Conservation (phyloP, 2,797 vertebrate genomes). For the Calcarius lapponicus region DNA sequence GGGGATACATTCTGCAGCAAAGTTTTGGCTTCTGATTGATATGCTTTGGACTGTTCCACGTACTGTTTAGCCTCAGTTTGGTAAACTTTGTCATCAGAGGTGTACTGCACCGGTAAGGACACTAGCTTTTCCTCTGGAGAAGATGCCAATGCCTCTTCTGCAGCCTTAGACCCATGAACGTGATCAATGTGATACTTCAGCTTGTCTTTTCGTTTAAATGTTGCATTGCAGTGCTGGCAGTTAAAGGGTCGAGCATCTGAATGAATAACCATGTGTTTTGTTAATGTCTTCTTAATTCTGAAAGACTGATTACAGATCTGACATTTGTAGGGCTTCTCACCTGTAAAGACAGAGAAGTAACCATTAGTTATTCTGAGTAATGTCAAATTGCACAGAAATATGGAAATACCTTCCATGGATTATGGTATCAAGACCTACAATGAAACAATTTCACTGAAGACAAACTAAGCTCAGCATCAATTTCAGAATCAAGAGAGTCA, state of each 20-base stretch:
- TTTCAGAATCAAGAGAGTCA: background rate
- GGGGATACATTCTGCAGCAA: conserved; percentile 70
- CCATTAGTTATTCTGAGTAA: background rate
- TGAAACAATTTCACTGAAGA: background rate
- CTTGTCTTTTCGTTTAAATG: conserved; percentile 98
- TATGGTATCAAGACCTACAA: background rate
- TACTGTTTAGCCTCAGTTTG: conserved; percentile 74
- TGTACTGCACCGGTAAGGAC: conserved; percentile 71
- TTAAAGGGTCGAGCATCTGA: conserved; percentile 96
- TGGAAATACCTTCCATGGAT: background rate
- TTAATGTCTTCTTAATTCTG: conserved; percentile 98
- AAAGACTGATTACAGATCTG: conserved; percentile 95
- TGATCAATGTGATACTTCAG: conserved; percentile 97
- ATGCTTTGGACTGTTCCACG: conserved; percentile 74
- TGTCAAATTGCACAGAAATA: background rate
- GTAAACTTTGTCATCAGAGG: conserved; percentile 76
- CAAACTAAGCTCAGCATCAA: background rate
- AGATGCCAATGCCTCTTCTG: conserved; percentile 74
- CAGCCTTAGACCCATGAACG: conserved; percentile 86
- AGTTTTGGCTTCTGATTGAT: conserved; percentile 72
- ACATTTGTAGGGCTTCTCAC: conserved; percentile 96
- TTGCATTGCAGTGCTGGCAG: conserved; percentile 94
- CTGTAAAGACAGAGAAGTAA: conserved; percentile 70
- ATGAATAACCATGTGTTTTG: conserved; percentile 98
- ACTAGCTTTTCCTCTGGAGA: conserved; percentile 78